phyloP scores from a whole-genome alignment of 2,797 vertebrate species.

The Aphelocoma californica region DNA sequence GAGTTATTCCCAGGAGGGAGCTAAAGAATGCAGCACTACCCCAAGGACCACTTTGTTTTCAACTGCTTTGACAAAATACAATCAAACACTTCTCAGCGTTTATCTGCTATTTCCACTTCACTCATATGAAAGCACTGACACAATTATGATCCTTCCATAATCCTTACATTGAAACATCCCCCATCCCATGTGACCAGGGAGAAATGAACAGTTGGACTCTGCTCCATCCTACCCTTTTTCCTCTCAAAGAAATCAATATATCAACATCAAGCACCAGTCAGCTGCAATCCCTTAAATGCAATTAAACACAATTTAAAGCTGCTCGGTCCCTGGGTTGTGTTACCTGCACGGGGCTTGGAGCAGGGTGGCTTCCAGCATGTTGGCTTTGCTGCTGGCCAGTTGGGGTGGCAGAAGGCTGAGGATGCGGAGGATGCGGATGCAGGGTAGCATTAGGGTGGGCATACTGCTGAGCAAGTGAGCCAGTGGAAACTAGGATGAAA shows the following conservation, averaged over 20 bases:
- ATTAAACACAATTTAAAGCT: not conserved
- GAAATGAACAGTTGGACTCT: not conserved
- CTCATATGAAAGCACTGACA: not conserved
- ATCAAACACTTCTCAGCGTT: not conserved
- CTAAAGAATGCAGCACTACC: too few relatives aligned
- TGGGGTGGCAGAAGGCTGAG: conserved; percentile 95
- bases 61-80: not conserved
- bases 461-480: conserved; percentile 96
- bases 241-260: not conserved
- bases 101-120: not conserved
- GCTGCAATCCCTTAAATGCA: not conserved
- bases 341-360: conserved; percentile 93
- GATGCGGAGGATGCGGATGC: conserved; percentile 92
- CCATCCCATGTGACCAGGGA: not conserved
- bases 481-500: conserved; percentile 85
- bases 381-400: conserved; percentile 93
- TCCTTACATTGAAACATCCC: fast-evolving
- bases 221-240: not conserved
- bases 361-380: conserved; percentile 90
- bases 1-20: not conserved
- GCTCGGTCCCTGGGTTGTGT: not conserved
- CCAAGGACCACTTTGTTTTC: not conserved
- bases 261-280: not conserved
- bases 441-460: conserved; percentile 90
- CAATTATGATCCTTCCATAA: not conserved